Conservation (phyloP, 2,797 vertebrate genomes). For the Halcyon leucocephala region DNA sequence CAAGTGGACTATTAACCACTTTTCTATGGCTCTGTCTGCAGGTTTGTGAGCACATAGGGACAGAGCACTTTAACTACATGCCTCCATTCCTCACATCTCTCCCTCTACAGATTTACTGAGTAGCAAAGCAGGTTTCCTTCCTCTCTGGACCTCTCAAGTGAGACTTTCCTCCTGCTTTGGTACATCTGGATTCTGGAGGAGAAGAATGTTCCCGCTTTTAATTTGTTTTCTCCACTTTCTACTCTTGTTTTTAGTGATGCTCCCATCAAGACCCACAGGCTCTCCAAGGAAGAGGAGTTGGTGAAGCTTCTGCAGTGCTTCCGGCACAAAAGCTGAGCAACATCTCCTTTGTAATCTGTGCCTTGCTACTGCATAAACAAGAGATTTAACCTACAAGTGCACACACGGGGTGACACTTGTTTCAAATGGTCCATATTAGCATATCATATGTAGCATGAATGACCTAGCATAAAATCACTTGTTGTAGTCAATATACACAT, state of each 20-base stretch:
- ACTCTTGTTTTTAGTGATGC: background rate
- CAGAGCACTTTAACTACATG: background rate
- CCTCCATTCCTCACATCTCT: background rate
- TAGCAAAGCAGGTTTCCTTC: background rate
- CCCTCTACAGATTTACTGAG: background rate
- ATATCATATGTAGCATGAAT: background rate
- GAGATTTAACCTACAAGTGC: background rate
- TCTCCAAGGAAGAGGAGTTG: background rate
- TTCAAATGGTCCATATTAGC: background rate
- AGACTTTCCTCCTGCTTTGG: background rate
- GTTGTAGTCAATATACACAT: background rate
- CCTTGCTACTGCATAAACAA: background rate
- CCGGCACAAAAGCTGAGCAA: background rate
- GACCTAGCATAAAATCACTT: background rate
- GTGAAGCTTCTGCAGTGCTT: background rate
- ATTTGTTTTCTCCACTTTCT: background rate
- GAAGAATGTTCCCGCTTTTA: background rate
- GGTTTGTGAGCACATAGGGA: background rate
- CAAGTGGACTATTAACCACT: background rate
- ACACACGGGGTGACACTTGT: background rate
- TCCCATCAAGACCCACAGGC: background rate
- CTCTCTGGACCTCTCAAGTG: background rate
- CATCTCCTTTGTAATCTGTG: background rate
- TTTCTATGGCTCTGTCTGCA: background rate
- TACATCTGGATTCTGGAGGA: background rate